These are phyloP conservation scores for Fistularia commersonii DNA, from an alignment of 2,797 vertebrate species.

Conservation along the genomic window DNA sequence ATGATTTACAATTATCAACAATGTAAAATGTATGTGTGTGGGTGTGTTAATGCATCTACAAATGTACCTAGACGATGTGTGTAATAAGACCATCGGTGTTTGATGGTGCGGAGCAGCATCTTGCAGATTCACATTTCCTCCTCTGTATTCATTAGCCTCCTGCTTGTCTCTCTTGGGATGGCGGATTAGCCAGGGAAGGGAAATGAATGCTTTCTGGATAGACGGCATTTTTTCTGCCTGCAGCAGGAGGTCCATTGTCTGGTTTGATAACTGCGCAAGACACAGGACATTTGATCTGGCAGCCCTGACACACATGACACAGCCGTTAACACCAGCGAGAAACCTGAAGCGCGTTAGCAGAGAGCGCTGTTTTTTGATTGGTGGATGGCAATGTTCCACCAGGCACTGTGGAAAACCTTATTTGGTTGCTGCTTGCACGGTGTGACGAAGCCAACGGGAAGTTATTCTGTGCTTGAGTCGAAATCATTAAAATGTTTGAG, in stretches of 20 bases:
- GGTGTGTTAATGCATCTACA: conserved; percentile 6
- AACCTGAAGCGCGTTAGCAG: conserved; percentile 44
- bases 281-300: conserved; percentile 62
- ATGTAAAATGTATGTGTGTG: neutral
- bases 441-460: no score
- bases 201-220: conserved; percentile 62
- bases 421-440: no score
- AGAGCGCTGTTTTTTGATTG: conserved; percentile 34
- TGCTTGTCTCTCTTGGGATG: conserved; percentile 58
- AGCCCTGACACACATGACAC: conserved; percentile 47
- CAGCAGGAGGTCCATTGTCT: conserved; percentile 69
- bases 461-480: no score
- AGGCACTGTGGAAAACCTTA: no score
- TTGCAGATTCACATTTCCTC: conserved; percentile 57
- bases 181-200: conserved; percentile 63
- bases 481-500: no score
- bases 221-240: conserved; percentile 40
- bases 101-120: conserved; percentile 21
- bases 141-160: conserved; percentile 66
- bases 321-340: conserved; percentile 31
- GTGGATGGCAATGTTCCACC: conserved; percentile 8
- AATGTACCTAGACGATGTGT: conserved; percentile 8
- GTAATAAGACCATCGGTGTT: conserved; percentile 11
- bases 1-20: no score
- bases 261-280: conserved; percentile 49